phyloP scores from a whole-genome alignment of 2,797 vertebrate species.

The Lycodopsis pacificus region DNA sequence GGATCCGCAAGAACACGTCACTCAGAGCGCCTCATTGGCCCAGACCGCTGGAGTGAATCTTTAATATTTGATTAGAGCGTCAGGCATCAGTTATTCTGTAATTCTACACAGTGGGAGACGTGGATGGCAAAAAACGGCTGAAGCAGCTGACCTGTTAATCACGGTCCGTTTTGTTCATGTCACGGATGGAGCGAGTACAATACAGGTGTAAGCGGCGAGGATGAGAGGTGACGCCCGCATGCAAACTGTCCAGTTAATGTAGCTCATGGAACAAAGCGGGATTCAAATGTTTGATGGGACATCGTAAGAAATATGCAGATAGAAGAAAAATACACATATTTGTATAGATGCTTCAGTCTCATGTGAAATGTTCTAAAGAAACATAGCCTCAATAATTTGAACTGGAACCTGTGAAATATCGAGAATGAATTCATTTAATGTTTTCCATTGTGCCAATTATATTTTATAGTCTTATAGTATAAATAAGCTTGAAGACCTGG shows the following conservation, averaged over 20 bases:
- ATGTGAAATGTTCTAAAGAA: constrained; percentile 45
- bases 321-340: constrained; percentile 46
- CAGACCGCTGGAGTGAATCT: constrained; percentile 75
- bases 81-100: constrained; percentile 72
- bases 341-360: constrained; percentile 73
- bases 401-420: constrained; percentile 79
- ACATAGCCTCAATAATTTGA: constrained; percentile 64
- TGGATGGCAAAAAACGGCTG: constrained; percentile 30
- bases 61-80: constrained; percentile 88
- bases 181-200: constrained; percentile 37
- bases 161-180: constrained; percentile 57
- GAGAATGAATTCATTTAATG: constrained; percentile 59
- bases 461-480: constrained; percentile 80
- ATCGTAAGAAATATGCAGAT: constrained; percentile 50
- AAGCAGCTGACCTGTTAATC: constrained; percentile 71
- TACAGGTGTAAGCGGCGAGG: not conserved
- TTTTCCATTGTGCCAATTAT: constrained; percentile 75
- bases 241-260: constrained; percentile 62
- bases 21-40: constrained; percentile 58
- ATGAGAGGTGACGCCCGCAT: constrained; percentile 39
- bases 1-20: constrained; percentile 38
- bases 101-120: constrained; percentile 52
- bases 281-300: constrained; percentile 52
- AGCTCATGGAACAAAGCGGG: constrained; percentile 55
- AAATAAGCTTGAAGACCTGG: constrained; percentile 80